Conservation (phyloP, 2,113 vertebrate species). For the Zapus hudsonius region DNA sequence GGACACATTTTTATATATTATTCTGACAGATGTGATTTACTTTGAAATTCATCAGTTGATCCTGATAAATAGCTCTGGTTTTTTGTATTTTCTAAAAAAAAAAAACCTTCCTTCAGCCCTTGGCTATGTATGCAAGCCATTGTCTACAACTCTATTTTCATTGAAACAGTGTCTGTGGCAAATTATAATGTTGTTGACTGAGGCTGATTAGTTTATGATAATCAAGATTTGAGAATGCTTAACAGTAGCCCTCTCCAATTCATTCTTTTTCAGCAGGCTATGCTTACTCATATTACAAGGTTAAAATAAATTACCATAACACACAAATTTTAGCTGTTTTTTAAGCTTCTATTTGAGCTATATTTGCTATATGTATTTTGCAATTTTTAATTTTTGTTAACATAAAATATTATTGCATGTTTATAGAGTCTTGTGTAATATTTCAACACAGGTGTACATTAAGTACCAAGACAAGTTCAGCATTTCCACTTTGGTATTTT, state of each 20-base stretch:
- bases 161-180: background rate
- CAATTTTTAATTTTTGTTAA: background rate
- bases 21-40: background rate
- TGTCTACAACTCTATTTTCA: background rate
- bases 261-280: background rate
- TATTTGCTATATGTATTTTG: background rate
- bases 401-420: too few relatives aligned
- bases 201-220: background rate
- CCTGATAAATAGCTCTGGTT: background rate
- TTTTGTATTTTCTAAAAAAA: too few relatives aligned
- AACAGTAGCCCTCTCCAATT: background rate
- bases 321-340: background rate
- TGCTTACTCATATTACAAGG: background rate
- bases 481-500: background rate
- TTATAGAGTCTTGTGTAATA: background rate
- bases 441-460: background rate
- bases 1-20: background rate
- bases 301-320: background rate
- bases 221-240: background rate
- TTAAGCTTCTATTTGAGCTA: background rate
- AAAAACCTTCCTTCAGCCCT: background rate
- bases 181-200: background rate
- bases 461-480: background rate
- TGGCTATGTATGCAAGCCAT: background rate
- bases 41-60: background rate